Evolutionary conservation across 2,113 vertebrate genomes (phyloP).

Genomic region (Callipepla californica): DNA sequence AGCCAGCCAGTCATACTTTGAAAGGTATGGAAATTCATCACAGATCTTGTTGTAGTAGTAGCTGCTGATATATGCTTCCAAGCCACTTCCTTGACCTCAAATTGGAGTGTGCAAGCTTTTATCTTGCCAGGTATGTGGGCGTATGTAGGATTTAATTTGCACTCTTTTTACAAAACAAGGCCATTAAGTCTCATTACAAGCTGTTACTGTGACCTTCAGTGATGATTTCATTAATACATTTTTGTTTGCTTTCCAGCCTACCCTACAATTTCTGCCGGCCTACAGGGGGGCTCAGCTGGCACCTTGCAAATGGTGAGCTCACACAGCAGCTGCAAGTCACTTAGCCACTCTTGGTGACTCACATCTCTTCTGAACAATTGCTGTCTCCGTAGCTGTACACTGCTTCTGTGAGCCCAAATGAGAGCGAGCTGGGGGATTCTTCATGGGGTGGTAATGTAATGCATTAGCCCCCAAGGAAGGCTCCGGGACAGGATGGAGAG

Average conservation of each 20-base stretch:
- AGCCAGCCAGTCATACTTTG: not conserved
- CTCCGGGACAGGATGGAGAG: not conserved
- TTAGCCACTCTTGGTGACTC: not conserved
- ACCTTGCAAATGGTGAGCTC: slow-evolving; percentile 50
- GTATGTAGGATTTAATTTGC: not conserved
- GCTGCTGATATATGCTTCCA: not conserved
- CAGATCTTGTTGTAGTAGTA: not conserved
- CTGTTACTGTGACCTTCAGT: not conserved
- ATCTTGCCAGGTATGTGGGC: not conserved
- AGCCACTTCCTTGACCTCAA: slow-evolving; percentile 19
- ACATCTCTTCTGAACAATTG: rapidly evolving
- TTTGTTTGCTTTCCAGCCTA: slow-evolving; percentile 73
- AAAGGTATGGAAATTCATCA: not conserved
- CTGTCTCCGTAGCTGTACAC: not conserved
- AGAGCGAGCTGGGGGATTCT: not conserved
- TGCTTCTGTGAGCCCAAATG: not conserved
- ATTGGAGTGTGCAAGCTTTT: not conserved
- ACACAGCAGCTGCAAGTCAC: not conserved
- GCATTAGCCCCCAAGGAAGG: not conserved
- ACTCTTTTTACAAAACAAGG: not conserved
- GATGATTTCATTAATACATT: not conserved
- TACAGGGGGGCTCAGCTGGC: slow-evolving; percentile 40
- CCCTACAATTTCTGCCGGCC: slow-evolving; percentile 56
- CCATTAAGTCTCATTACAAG: not conserved
- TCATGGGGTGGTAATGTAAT: not conserved